Conservation (phyloP, 1,140 invertebrate species). For the Leptinotarsa defecta region DNA sequence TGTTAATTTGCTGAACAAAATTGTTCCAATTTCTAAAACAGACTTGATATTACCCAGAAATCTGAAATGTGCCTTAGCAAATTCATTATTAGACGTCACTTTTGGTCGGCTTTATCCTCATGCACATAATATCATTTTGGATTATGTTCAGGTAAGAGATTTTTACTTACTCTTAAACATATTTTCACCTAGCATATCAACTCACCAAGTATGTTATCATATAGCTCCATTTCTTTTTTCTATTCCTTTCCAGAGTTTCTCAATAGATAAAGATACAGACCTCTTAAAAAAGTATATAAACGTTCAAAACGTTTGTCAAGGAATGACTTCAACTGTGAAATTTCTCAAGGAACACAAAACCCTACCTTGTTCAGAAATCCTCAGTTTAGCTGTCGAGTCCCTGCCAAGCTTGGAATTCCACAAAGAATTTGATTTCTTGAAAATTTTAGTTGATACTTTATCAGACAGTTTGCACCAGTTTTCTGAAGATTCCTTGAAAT, state of each 20-base stretch:
- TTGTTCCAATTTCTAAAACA: constrained; percentile 45
- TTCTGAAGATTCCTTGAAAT: constrained; percentile 24
- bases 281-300: constrained; percentile 54
- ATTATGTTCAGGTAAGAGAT: constrained; percentile 48
- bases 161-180: neutral
- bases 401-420: constrained; percentile 60
- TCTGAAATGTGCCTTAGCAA: constrained; percentile 51
- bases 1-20: constrained; percentile 41
- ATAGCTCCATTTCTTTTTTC: neutral
- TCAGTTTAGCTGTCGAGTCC: constrained; percentile 55
- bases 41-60: constrained; percentile 50
- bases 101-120: constrained; percentile 52
- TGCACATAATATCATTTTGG: constrained; percentile 47
- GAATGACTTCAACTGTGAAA: constrained; percentile 58
- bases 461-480: constrained; percentile 31
- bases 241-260: constrained; percentile 10
- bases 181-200: too few relatives aligned
- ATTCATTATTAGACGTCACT: constrained; percentile 51
- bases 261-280: constrained; percentile 34
- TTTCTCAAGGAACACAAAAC: constrained; percentile 56
- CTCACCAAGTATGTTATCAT: neutral
- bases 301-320: constrained; percentile 56
- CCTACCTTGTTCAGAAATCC: constrained; percentile 47
- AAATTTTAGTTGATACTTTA: constrained; percentile 35
- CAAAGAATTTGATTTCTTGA: constrained; percentile 56